Conservation (phyloP, 1,140 invertebrate species). For the Orchesella cincta region DNA sequence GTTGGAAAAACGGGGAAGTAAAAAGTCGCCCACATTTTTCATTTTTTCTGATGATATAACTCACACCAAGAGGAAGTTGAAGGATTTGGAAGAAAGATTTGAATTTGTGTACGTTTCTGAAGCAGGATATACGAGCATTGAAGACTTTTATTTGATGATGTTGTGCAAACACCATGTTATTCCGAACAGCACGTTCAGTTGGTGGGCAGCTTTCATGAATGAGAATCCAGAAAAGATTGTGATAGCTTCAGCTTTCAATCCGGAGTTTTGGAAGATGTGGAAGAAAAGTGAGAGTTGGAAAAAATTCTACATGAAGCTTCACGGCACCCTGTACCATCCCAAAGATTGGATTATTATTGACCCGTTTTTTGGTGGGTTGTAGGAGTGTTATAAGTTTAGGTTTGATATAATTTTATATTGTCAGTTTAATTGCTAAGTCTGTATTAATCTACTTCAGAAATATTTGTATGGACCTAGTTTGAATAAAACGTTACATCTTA, state of each 20-base stretch:
- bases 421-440: no score
- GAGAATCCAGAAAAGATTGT: slow-evolving; percentile 24
- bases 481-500: no score
- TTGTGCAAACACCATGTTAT: slow-evolving; percentile 34
- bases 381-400: no score
- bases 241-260: slow-evolving; percentile 32
- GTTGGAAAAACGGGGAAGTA: no score
- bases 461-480: no score
- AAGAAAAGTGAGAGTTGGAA: background rate
- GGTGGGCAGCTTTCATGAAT: slow-evolving; percentile 40
- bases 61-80: background rate
- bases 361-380: background rate
- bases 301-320: background rate
- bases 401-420: no score
- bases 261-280: background rate
- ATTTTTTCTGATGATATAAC: slow-evolving; percentile 40
- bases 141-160: slow-evolving; percentile 41
- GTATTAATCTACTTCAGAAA: no score
- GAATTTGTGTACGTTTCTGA: background rate
- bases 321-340: background rate
- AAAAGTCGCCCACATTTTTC: no score
- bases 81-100: background rate
- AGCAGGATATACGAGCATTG: background rate
- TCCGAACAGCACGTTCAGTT: slow-evolving; percentile 33
- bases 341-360: background rate